Base-by-base conservation (phyloP, 2,888 invertebrate genomes). In the Cheilosia pagana region DNA sequence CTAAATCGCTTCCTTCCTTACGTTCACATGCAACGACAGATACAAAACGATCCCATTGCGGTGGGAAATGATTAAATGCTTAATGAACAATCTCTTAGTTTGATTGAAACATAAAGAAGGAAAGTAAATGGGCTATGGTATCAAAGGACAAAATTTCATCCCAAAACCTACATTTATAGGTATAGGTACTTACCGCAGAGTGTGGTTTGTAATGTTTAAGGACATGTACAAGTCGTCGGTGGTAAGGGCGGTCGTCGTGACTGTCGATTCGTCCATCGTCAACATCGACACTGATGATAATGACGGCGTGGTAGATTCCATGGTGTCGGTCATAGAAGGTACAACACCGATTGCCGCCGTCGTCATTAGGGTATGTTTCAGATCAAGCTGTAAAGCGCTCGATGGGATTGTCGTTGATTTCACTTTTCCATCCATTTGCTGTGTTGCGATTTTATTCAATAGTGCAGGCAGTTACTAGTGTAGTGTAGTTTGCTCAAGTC, bases 371-470 rank as follows among this genome's bases (percentile, higher is more conserved):
- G 35, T 12, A 35, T 35, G 31, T 35, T 35, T 12, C 23, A 39
- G 53, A 16, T 48, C 35, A 65, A 60, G 50, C 43, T 62, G 60
- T 23, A 65, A 39, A 14, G 10, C 25, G 57, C 55, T 52, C 48
- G 62, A 39, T 59, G 68, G 3, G 14, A 39, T n/a, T 70, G 62
- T 16, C 59, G 59, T 35, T 52, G 57, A 59, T 74, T 79, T 70
- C 28, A 75, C 70, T 70, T 70, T 75, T 62, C 67, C 81, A 75
- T 75, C 81, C 81, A 76, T 76, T 70, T 68, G 82, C 43, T 57
- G 55, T 74, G 57, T 71, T 19, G 45, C 21, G 55, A 28, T 31
- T 63, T 43, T 28, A 41, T 14, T 23, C 12, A 12, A 50, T 6
- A 25, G 50, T 1, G 19, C 6, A 12, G 21, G 14, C 6, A 16